These are phyloP conservation scores for Drosophila ficusphila DNA, from an alignment of 1,140 invertebrate species.

Conservation along the genomic window DNA sequence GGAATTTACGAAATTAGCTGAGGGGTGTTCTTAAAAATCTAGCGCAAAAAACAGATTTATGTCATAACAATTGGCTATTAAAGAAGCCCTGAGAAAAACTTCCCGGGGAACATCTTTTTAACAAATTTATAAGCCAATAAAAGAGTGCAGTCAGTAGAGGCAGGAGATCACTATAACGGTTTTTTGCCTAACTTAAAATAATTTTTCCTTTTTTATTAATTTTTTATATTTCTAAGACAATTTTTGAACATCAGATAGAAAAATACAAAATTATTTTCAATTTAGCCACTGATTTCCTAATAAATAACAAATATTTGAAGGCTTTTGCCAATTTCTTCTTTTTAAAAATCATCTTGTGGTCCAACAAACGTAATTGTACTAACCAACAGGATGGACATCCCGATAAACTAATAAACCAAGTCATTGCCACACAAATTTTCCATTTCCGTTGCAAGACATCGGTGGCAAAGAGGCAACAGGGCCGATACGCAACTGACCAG, in stretches of 20 bases:
- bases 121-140: no score
- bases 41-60: not conserved
- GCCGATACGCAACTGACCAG: slow-evolving; percentile 59
- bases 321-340: not conserved
- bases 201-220: no score
- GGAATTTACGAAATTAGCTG: not conserved
- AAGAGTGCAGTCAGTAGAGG: no score
- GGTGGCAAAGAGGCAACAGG: not conserved
- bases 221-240: no score
- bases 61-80: not conserved
- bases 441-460: slow-evolving; percentile 60
- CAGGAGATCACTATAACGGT: no score
- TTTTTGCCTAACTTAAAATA: not conserved
- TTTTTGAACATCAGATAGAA: no score
- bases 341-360: slow-evolving; percentile 1
- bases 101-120: not conserved
- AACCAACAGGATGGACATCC: slow-evolving; percentile 22
- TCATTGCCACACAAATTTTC: slow-evolving; percentile 59
- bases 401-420: slow-evolving; percentile 50
- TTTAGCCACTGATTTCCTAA: no score
- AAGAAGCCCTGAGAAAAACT: no score
- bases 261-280: no score
- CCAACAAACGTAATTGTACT: slow-evolving; percentile 26
- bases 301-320: no score
- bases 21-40: not conserved